Evolutionary conservation across 2,113 vertebrate species (phyloP), one percentile per base, ranked within the genome.

Genomic region (Ceyx margarethae): DNA sequence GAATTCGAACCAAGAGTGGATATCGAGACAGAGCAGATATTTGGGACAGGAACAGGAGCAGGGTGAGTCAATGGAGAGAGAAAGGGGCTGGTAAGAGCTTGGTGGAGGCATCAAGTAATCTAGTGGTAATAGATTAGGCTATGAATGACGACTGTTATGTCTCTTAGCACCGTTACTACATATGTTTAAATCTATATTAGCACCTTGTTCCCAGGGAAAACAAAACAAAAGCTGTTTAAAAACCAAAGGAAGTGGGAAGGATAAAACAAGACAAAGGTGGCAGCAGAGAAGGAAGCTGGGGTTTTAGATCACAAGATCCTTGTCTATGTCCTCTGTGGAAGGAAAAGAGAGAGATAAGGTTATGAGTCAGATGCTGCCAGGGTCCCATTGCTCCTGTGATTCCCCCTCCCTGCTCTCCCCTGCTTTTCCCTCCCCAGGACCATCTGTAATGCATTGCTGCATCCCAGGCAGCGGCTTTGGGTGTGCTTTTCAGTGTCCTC

Each of bases 251-350:
- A 96, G 89, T 81, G 67, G 94, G 94, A 91, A 95, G 77, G 77
- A 96, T 94, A 76, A 90, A 84, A 95, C 85, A 94, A 66, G 95
- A 95, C 91, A 87, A 94, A 95, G 93, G 60, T 92, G 94, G 96
- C 81, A 80, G 94, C 87, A 85, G 46, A 22, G 93, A 45, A 81
- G 92, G 92, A 95, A 94, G 89, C 66, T 2, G 60, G 89, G 85
- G 56, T 13, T 96, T 98, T 98, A 99, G 98, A 99, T 98, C 96
- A 99, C 97, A 15, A 99, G 98, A 90, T 99, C 98, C 94, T 99
- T 98, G 98, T 99, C 98, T 81, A 99, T 97, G 43, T 99, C 99
- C 98, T 99, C 99, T 99, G 99, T 91, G 98, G 97, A 97, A 96
- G 86, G 97, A 97, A 96, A 96, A 96, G 90, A 96, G 64, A 72